Evolutionary conservation across 2,888 invertebrate genomes (phyloP).

Genomic region (Minunthozetes semirufus): DNA sequence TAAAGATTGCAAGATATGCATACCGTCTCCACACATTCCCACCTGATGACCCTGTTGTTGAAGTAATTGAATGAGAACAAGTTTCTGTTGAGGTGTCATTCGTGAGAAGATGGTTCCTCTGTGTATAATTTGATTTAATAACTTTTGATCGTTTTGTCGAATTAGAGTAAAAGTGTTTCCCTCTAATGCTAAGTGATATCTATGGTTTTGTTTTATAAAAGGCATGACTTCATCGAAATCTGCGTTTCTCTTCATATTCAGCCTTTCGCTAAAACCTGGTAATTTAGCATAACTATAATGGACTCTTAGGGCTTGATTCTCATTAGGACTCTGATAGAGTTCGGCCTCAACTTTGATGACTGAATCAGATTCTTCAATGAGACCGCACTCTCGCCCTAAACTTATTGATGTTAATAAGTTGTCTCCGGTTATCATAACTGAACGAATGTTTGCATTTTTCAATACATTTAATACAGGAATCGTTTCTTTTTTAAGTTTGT

Average conservation of each 20-base stretch:
- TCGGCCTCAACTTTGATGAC: conserved; percentile 54
- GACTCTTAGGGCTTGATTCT: conserved; percentile 32
- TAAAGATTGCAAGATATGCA: too few relatives aligned
- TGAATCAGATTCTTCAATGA: conserved; percentile 58
- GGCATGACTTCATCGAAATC: conserved; percentile 47
- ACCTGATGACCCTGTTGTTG: conserved; percentile 57
- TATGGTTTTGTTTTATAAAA: background rate
- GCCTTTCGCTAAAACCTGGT: conserved; percentile 41
- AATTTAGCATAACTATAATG: conserved; percentile 41
- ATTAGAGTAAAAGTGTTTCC: conserved; percentile 51
- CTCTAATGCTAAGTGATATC: conserved; percentile 50
- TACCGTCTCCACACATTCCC: conserved; percentile 52
- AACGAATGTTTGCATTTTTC: conserved; percentile 74
- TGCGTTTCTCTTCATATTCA: conserved; percentile 47
- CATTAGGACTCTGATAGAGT: conserved; percentile 26
- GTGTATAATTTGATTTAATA: conserved; percentile 44
- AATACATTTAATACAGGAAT: conserved; percentile 70
- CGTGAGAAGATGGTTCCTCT: conserved; percentile 49
- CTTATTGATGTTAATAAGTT: conserved; percentile 76
- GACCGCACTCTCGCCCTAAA: conserved; percentile 83
- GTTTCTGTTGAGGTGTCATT: conserved; percentile 58
- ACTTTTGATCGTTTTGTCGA: conserved; percentile 47
- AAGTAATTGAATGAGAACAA: conserved; percentile 63
- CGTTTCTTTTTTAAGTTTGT: conserved; percentile 82
- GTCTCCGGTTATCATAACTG: conserved; percentile 92